Evolutionary conservation across 1,140 invertebrate species (phyloP), one percentile per base, ranked within the genome.

Genomic region (Acromyrmex charruanus): DNA sequence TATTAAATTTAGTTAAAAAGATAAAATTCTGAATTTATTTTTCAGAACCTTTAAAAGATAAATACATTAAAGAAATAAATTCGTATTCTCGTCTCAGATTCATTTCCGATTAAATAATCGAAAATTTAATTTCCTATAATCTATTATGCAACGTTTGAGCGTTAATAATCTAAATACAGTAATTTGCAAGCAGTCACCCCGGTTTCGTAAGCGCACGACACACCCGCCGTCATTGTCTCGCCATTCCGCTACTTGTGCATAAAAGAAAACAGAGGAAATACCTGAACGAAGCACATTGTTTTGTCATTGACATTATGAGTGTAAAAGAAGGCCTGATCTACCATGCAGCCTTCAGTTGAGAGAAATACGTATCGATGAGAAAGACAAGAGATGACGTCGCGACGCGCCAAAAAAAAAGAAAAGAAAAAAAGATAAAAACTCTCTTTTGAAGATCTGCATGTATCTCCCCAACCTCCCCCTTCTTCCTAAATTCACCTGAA

Each of bases 281-380:
- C 61, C 59, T 80, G 88, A 90, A 77, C 55, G 21, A 77, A 90
- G 72, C 65, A 71, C 81, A 82, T 88, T 82, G 82, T 77, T 75
- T 63, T 35, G 65, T 18, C 68, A 31, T 82, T 86, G 75, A 53
- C 81, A 75, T 87, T 81, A 82, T 91, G 90, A 91, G 88, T 90
- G 89, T 86, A 86, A 84, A 82, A 89, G 92, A 93, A 91, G 89
- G 90, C 89, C 93, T 94, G 93, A 93, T 93, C 88, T 63, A 92
- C 93, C 93, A 94, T 93, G 93, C 93, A 94, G 93, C 92, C 91
- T 93, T 93, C 92, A 93, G 93, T 91, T 75, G 53, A 89, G 51
- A 89, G 84, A 89, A 71, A 74, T 53, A 44, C 1, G 39, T 44
- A 69, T 59, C 75, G 44, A 88, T 59, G 10, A 82, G 28, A 79